Base-by-base conservation (phyloP, 2,888 invertebrate genomes). In the Dichetophora obliterata region DNA sequence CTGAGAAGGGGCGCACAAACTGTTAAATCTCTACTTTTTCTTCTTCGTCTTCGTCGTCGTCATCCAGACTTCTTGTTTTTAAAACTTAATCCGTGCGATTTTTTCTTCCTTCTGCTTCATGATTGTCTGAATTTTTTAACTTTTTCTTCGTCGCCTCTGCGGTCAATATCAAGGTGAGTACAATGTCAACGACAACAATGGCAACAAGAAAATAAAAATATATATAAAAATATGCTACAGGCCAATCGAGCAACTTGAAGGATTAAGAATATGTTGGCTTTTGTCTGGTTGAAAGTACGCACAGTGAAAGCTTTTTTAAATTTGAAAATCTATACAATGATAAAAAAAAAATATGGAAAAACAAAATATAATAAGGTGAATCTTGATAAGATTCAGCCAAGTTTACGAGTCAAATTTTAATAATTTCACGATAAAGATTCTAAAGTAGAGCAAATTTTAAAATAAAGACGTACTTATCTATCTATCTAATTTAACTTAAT, bases 121-220 rank as follows among this genome's bases (percentile, higher is more conserved):
- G 5, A 48, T 14, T 31, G 37, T 37, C 52, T 54, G 52, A 27
- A 63, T 50, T 24, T 50, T 73, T 31, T 34, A 52, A 71, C 37
- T 34, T 66, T 74, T 66, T 11, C 22, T 37, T n/a, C 48, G 37
- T 74, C 52, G 63, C 65, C 71, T 11, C 61, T 76, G 76, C 71
- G 76, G 76, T 76, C 54, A 65, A 43, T 63, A 63, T 61, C 61
- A 73, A 73, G 73, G 73, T 73, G 61, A 68, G n/a, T 50, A n/a
- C 68, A 68, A 68, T 68, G 68, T 68, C 68, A 68, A 50, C 68
- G 24, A 22, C 31, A 68, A 68, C 50, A n/a, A 65, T 19, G 37
- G 19, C 54, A 22, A 19, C 54, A 65, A 65, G 5, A 63, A 65
- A 34, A 65, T 57, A 54, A 57, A 54, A 5, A 52, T 24, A 52